phyloP scores from a whole-genome alignment of 1,140 invertebrate species.

The Ips nitidus region DNA sequence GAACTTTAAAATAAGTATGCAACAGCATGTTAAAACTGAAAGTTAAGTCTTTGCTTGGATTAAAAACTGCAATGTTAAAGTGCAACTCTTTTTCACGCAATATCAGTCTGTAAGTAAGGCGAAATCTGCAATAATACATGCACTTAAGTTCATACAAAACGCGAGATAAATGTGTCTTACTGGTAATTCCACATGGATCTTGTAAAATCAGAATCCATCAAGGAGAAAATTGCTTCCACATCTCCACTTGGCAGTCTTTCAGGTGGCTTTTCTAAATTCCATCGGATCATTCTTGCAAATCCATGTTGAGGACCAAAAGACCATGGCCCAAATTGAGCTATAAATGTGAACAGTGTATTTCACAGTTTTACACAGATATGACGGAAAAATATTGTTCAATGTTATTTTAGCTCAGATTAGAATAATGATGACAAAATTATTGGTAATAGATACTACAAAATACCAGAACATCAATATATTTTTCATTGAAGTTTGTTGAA shows the following conservation, averaged over 20 bases:
- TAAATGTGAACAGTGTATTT: slow-evolving; percentile 37
- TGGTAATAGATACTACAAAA: too few relatives aligned
- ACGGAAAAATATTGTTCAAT: too few relatives aligned
- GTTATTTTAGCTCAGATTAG: too few relatives aligned
- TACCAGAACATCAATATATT: too few relatives aligned
- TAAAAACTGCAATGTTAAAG: slow-evolving; percentile 89
- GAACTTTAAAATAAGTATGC: slow-evolving; percentile 95
- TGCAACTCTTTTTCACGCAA: slow-evolving; percentile 88
- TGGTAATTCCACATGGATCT: slow-evolving; percentile 92
- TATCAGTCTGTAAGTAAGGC: slow-evolving; percentile 83
- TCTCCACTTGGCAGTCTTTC: slow-evolving; percentile 84
- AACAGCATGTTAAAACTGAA: slow-evolving; percentile 92
- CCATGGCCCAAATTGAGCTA: slow-evolving; percentile 94
- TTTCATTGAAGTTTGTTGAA: too few relatives aligned
- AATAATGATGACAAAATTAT: too few relatives aligned
- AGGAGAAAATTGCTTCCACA: slow-evolving; percentile 86
- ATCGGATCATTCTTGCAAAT: slow-evolving; percentile 87
- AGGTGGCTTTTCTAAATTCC: slow-evolving; percentile 86
- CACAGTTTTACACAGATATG: neutral
- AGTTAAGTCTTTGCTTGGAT: slow-evolving; percentile 84
- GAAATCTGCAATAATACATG: slow-evolving; percentile 60
- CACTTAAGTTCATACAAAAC: neutral
- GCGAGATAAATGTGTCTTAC: slow-evolving; percentile 54
- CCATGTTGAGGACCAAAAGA: slow-evolving; percentile 91
- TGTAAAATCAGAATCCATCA: slow-evolving; percentile 91